These are phyloP conservation scores for Phytoseiulus persimilis DNA, from an alignment of 2,888 invertebrate genomes.

Conservation along the genomic window DNA sequence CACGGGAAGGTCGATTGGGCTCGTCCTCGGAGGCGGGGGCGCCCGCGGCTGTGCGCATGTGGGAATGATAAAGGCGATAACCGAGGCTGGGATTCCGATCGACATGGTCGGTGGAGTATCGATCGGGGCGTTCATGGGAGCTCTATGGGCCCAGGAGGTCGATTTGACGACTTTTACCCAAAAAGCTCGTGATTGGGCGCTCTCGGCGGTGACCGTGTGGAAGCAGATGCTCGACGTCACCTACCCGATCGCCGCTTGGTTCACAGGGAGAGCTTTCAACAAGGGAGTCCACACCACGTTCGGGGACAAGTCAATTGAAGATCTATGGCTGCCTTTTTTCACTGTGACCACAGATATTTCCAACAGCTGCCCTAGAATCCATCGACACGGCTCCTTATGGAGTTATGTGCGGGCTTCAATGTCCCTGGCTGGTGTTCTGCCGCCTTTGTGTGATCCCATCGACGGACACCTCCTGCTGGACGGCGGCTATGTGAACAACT, in stretches of 20 bases:
- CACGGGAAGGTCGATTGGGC: conserved; percentile 87
- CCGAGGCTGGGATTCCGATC: conserved; percentile 93
- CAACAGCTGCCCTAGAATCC: conserved; percentile 84
- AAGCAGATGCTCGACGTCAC: conserved; percentile 89
- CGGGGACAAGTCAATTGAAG: conserved; percentile 89
- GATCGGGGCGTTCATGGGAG: conserved; percentile 97
- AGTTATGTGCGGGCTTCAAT: conserved; percentile 97
- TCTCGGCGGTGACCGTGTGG: conserved; percentile 98
- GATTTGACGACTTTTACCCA: conserved; percentile 84
- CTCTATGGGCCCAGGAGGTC: conserved; percentile 87
- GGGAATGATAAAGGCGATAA: conserved; percentile 90
- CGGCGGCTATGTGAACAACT: conserved; percentile 99
- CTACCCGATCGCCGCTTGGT: conserved; percentile 97
- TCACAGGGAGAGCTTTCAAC: conserved; percentile 91
- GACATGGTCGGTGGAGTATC: conserved; percentile 99
- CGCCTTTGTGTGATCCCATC: conserved; percentile 94
- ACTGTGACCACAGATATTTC: conserved; percentile 98
- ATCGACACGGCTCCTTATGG: conserved; percentile 96
- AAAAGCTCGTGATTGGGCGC: conserved; percentile 87
- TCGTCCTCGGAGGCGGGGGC: conserved; percentile 95
- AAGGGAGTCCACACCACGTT: conserved; percentile 78
- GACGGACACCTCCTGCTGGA: conserved; percentile 98
- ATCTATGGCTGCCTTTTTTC: conserved; percentile 97
- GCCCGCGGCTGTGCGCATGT: conserved; percentile 95
- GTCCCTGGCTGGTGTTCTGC: conserved; percentile 98